phyloP scores from a whole-genome alignment of 2,888 invertebrate genomes.

The Dicranocentrus wangi region DNA sequence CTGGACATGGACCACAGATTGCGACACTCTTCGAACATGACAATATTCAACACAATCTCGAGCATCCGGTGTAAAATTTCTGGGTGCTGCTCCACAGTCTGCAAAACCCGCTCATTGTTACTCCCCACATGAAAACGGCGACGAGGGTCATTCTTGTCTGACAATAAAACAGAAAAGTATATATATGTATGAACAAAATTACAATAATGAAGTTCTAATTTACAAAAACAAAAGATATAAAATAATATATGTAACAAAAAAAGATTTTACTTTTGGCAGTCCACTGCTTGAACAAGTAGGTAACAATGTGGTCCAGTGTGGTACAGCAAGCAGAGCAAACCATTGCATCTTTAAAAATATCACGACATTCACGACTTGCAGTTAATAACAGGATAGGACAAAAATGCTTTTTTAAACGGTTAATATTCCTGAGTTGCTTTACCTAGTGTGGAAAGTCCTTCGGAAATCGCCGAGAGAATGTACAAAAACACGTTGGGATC shows the following conservation, averaged over 20 bases:
- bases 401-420: too few species aligned
- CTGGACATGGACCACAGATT: constrained; percentile 99
- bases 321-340: constrained; percentile 98
- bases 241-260: too few species aligned
- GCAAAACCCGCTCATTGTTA: constrained; percentile 79
- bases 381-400: too few species aligned
- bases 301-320: constrained; percentile 97
- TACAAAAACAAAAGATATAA: too few species aligned
- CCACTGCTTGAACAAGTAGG: constrained; percentile 95
- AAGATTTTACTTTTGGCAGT: constrained; percentile 94
- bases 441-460: constrained; percentile 97
- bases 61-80: constrained; percentile 96
- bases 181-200: too few species aligned
- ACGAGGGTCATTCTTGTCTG: constrained; percentile 68
- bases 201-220: not conserved
- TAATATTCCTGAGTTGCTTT: constrained; percentile 70
- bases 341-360: constrained; percentile 94
- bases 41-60: constrained; percentile 93
- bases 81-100: constrained; percentile 92
- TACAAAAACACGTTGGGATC: constrained; percentile 97
- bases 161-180: not conserved
- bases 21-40: constrained; percentile 99
- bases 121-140: constrained; percentile 65
- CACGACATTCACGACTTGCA: too few species aligned
- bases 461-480: constrained; percentile 95